Evolutionary conservation across 2,888 invertebrate genomes (phyloP).

Genomic region (Tetheella fluctuosa): DNA sequence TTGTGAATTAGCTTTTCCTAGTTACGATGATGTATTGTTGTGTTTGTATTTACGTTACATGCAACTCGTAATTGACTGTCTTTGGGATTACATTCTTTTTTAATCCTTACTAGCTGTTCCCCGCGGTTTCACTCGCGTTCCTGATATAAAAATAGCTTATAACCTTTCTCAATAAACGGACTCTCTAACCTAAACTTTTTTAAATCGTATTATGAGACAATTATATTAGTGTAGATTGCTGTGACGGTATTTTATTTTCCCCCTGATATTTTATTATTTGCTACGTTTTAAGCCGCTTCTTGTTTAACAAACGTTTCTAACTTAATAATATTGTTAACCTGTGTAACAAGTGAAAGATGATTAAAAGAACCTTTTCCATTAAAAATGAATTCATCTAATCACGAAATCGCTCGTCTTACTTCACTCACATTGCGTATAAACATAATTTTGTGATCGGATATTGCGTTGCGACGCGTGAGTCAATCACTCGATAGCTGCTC

Average conservation of each 20-base stretch:
- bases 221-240: no score
- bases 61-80: neutral
- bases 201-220: no score
- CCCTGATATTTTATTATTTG: neutral
- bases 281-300: neutral
- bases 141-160: no score
- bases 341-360: neutral
- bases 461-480: conserved; percentile 60
- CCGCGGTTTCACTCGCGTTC: no score
- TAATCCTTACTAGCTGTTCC: no score
- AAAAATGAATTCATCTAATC: conserved; percentile 15
- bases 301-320: neutral
- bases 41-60: neutral
- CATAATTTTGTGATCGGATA: conserved; percentile 47
- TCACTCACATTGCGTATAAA: conserved; percentile 33
- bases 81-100: neutral
- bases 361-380: neutral
- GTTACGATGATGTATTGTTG: conserved; percentile 7
- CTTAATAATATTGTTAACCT: neutral
- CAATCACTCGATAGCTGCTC: conserved; percentile 61
- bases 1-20: neutral
- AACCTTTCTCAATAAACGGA: no score
- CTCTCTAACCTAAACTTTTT: no score
- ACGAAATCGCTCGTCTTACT: conserved; percentile 5
- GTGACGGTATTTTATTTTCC: neutral